phyloP scores from a whole-genome alignment of 1,140 invertebrate species.

The Ceratoteleas bidentatus region DNA sequence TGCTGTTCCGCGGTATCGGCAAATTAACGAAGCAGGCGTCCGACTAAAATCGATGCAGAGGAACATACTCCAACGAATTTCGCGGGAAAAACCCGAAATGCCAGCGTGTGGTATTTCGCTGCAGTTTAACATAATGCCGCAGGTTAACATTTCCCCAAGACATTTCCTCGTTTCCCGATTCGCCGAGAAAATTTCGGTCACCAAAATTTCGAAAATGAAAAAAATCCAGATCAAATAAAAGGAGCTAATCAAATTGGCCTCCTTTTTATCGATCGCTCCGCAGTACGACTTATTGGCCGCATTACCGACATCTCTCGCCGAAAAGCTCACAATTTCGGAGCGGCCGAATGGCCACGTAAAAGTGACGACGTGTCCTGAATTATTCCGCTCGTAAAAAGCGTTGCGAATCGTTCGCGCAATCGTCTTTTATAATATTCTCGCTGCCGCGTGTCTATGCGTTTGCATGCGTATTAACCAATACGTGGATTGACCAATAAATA shows the following conservation, averaged over 20 bases:
- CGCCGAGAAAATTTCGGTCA: no score
- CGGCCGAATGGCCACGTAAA: neutral
- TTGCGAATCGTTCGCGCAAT: slow-evolving; percentile 23
- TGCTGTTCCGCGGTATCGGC: neutral
- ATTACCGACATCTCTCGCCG: slow-evolving; percentile 13
- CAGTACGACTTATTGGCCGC: no score
- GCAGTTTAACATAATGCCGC: slow-evolving; percentile 1
- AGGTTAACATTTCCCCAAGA: no score
- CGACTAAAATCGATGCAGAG: slow-evolving; percentile 34
- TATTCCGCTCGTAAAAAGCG: slow-evolving; percentile 1
- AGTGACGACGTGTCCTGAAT: slow-evolving; percentile 23
- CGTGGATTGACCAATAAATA: slow-evolving; percentile 58
- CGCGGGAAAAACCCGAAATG: slow-evolving; percentile 40
- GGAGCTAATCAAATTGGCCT: no score
- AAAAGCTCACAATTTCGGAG: no score
- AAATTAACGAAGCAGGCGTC: slow-evolving; percentile 13
- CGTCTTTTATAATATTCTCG: slow-evolving; percentile 38
- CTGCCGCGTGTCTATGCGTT: slow-evolving; percentile 11
- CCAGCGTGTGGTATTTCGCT: slow-evolving; percentile 52
- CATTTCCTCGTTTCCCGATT: no score
- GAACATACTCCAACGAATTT: slow-evolving; percentile 24
- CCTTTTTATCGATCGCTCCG: no score
- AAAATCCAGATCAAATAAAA: no score
- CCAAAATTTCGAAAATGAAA: no score
- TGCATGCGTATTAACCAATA: slow-evolving; percentile 55